Evolutionary conservation across 2,888 invertebrate species (phyloP), one percentile per base, ranked within the genome.

Genomic region (Drosophila sordidapex): DNA sequence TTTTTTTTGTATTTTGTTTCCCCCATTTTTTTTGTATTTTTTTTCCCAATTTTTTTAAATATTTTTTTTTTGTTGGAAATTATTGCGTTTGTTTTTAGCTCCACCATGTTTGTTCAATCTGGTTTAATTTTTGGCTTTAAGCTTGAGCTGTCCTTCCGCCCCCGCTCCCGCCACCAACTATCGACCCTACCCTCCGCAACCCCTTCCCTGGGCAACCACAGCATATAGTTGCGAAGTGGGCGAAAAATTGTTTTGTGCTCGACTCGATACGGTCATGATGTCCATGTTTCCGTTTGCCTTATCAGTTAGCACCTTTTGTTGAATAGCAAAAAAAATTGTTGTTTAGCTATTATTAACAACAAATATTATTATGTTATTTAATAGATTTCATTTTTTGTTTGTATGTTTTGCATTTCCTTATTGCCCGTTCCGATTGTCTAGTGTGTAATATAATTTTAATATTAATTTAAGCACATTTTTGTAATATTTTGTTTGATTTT

Each of bases 261-360:
- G 48, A 61, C 54, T 48, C 40, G 56, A 57, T 76, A 40, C 49
- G 48, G 43, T 29, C 52, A 33, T 27, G 25, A 25, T 13, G 36
- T 61, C 52, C 61, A 52, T 38, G 63, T 66, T 75, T 60, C 56
- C 76, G 70, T 72, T 79, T 72, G 70, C 64, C 66, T 65, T 64
- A 68, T 59, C 76, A 54, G 68, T 79, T 79, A 79, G 75, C 75
- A 72, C 49, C 33, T 70, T 75, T 79, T 72, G 48, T 75, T 76
- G 59, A 31, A 53, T 79, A 79, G 78, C 68, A 40, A 71, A 27
- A 71, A 27, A 27, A 75, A 79, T 73, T 69, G 64, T 54, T 66
- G 35, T 54, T 51, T 77, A 66, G 62, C 66, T 77, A 57, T 73
- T 57, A 66, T 74, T 74, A 78, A 67, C 46, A 38, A 73, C 52